Percentiles rank a stretch among this genome's conserved stretches.
phyloP scores from a whole-genome alignment of 23 tunicate genomes.

The Trididemnum miniatum region DNA sequence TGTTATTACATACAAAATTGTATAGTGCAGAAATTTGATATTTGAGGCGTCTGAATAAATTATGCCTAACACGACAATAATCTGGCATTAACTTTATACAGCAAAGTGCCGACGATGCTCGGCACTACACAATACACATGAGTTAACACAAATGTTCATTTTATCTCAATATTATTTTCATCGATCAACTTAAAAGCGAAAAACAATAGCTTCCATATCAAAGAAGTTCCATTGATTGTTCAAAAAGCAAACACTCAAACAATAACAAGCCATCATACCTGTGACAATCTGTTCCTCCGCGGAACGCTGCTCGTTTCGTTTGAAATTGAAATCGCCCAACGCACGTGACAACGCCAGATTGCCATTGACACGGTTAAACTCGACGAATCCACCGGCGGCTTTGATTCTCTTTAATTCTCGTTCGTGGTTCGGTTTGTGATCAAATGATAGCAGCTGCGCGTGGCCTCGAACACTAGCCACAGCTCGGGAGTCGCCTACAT shows the following conservation, averaged over 20 bases:
- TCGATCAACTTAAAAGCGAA: too few species aligned
- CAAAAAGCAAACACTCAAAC: background rate
- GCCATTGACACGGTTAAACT: conserved; percentile 89
- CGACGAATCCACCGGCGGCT: conserved; percentile 99
- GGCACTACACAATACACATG: too few species aligned
- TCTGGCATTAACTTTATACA: too few species aligned
- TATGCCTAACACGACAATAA: too few species aligned
- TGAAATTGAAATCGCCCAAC: conserved; percentile 85
- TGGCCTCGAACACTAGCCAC: conserved; percentile 96
- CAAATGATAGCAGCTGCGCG: conserved; percentile 88
- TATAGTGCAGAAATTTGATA: too few species aligned
- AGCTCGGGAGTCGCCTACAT: conserved; percentile 97
- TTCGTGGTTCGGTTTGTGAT: conserved; percentile 96
- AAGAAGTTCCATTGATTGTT: too few species aligned
- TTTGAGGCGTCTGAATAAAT: too few species aligned
- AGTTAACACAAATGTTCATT: too few species aligned
- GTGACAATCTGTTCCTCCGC: conserved; percentile 95
- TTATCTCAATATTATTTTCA: too few species aligned
- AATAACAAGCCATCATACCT: conserved; percentile 39
- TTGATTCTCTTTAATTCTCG: conserved; percentile 82
- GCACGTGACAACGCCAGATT: conserved; percentile 95
- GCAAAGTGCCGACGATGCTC: too few species aligned
- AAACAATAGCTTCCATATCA: too few species aligned
- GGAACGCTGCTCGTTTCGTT: conserved; percentile 58
- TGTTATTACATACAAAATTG: too few species aligned